Conservation (phyloP, 2,113 vertebrate genomes). For the Garra rufa region DNA sequence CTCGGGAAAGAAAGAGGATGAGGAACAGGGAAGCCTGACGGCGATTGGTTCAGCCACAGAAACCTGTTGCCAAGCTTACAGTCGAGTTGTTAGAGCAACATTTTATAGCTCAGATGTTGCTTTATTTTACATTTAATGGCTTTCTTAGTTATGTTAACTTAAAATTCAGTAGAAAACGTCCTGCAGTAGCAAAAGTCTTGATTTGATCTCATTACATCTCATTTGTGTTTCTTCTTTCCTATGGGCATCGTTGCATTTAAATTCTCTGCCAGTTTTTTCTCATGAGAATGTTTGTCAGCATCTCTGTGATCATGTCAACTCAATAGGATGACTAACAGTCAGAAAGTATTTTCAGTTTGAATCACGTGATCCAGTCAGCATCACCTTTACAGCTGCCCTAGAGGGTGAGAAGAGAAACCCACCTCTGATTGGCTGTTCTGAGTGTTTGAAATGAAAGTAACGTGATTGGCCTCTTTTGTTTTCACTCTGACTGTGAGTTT, state of each 20-base stretch:
- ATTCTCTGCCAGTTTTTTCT: not conserved
- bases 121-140: not conserved
- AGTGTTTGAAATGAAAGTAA: constrained; percentile 38
- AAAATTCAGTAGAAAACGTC: not conserved
- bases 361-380: not conserved
- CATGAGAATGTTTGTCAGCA: not conserved
- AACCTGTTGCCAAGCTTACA: constrained; percentile 27
- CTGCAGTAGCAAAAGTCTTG: not conserved
- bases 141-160: not conserved
- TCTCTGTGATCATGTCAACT: not conserved
- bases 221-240: not conserved
- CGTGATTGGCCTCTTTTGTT: constrained; percentile 18
- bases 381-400: not conserved
- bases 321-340: not conserved
- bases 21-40: constrained; percentile 36
- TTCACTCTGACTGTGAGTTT: constrained; percentile 36
- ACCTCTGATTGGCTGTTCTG: not conserved
- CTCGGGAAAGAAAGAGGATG: constrained; percentile 55
- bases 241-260: not conserved
- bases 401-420: constrained; percentile 9
- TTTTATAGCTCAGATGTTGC: not conserved
- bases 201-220: not conserved
- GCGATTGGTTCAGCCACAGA: not conserved
- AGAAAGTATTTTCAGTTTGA: not conserved
- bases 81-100: not conserved